These are phyloP conservation scores for Cryptocephalus moraei DNA, from an alignment of 2,888 invertebrate genomes.

Conservation along the genomic window DNA sequence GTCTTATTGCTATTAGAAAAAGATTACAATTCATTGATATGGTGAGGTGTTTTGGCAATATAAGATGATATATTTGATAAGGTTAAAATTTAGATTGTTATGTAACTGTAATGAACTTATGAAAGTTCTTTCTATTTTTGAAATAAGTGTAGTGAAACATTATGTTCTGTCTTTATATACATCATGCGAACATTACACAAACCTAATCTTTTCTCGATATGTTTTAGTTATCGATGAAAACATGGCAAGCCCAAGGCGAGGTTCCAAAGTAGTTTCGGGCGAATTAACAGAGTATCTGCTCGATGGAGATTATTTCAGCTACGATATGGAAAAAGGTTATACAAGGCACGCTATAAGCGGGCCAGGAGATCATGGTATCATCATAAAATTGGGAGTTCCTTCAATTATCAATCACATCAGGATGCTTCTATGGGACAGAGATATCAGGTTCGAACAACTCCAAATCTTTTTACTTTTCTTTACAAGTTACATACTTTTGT, in stretches of 20 bases:
- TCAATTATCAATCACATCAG: conserved; percentile 90
- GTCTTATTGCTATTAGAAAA: conserved; percentile 20
- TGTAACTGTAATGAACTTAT: no score
- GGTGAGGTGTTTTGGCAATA: no score
- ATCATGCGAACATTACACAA: no score
- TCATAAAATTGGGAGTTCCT: conserved; percentile 70
- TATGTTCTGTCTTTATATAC: no score
- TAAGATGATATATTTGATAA: no score
- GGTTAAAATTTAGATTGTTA: no score
- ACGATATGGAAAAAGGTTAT: conserved; percentile 88
- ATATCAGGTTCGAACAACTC: conserved; percentile 50
- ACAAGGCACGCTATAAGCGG: conserved; percentile 41
- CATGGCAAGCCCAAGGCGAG: conserved; percentile 70
- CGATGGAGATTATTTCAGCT: conserved; percentile 78
- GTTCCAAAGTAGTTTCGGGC: conserved; percentile 80
- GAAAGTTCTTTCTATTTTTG: no score
- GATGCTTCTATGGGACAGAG: conserved; percentile 90
- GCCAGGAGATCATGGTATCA: conserved; percentile 64
- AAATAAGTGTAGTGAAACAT: no score
- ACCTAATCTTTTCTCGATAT: no score
- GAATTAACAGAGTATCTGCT: conserved; percentile 82
- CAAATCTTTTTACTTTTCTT: not conserved
- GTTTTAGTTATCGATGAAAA: conserved; percentile 77
- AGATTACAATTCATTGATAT: no score
- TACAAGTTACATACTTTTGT: conserved; percentile 5